Base-by-base conservation (phyloP, 1,140 invertebrate species). In the Aphelinus atriplicis region DNA sequence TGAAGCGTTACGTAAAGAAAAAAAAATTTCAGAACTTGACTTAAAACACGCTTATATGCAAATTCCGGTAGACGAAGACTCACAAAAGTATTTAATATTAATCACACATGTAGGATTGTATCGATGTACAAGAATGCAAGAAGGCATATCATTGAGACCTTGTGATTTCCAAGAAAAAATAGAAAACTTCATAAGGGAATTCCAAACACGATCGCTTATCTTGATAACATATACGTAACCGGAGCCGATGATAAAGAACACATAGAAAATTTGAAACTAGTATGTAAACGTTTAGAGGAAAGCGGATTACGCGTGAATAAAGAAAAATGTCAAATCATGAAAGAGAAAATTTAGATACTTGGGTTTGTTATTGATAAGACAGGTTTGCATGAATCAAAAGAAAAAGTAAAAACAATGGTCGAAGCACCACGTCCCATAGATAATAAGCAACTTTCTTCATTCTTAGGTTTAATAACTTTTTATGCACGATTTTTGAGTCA, bases 401-500 rank as follows among this genome's bases (percentile, higher is more conserved):
- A 10, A 61, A 61, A 61, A 43, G 58, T 61, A 61, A 61, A 61
- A 61, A 26, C 58, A 43, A 61, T 61, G 7, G 42, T 61, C 10
- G 5, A 61, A 61, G 58, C 58, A 42, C 58, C 58, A 6, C 7
- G 42, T 43, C 58, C 58, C 10, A 42, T 26, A 42, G 42, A 61
- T 61, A 6, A 9, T 2, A 61, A 61, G 1, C 58, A 45, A 42
- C 42, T 61, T 10, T 61, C 42, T 7, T 61, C 58, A 3, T 80
- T 76, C 51, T 53, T 9, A 53, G 51, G 51, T 4, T 9, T 53
- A 4, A 53, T 53, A 53, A 53, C 4, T 53, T 53, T 53, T 53
- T 80, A 80, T 66, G 57, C 68, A 3, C 45, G 71, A 66, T 80
- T 80, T 55, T 66, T 79, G 7, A 53, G 45, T 50, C 42, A 78